Conservation (phyloP, 2,888 invertebrate species). For the Cybosia mesomella region DNA sequence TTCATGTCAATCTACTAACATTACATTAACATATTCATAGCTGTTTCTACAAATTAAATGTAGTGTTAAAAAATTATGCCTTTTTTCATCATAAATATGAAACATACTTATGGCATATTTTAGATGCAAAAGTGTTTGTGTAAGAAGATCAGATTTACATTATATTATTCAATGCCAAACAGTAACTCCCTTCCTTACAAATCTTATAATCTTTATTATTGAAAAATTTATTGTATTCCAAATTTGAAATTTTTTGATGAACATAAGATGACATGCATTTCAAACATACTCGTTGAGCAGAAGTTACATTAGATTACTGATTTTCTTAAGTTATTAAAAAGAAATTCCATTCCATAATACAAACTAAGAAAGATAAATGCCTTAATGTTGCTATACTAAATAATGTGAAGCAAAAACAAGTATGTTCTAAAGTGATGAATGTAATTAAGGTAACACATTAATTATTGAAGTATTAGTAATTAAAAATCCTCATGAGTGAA, state of each 20-base stretch:
- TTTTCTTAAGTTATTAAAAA: background rate
- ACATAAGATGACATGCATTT: no score
- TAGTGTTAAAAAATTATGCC: background rate
- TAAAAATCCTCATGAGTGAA: slow-evolving; percentile 19
- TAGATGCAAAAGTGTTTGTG: no score
- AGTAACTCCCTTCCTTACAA: background rate
- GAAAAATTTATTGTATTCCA: no score
- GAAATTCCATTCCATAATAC: background rate
- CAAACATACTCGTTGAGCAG: background rate
- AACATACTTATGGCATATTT: background rate
- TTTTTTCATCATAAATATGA: no score
- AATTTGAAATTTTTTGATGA: no score
- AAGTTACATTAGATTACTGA: background rate
- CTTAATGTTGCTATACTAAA: slow-evolving; percentile 46
- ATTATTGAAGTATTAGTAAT: slow-evolving; percentile 11
- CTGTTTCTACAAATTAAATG: background rate
- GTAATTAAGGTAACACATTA: slow-evolving; percentile 31
- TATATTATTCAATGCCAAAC: background rate
- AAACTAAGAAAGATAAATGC: background rate
- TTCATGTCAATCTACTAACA: background rate
- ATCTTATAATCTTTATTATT: no score
- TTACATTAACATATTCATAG: background rate
- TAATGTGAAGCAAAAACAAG: slow-evolving; percentile 52
- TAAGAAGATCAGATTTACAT: no score
- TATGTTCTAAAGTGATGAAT: slow-evolving; percentile 21